A percentile compares a stretch with the other conserved stretches of the same genome.
Conservation (phyloP, 2,797 vertebrate species). For the Sorex maritimensis region DNA sequence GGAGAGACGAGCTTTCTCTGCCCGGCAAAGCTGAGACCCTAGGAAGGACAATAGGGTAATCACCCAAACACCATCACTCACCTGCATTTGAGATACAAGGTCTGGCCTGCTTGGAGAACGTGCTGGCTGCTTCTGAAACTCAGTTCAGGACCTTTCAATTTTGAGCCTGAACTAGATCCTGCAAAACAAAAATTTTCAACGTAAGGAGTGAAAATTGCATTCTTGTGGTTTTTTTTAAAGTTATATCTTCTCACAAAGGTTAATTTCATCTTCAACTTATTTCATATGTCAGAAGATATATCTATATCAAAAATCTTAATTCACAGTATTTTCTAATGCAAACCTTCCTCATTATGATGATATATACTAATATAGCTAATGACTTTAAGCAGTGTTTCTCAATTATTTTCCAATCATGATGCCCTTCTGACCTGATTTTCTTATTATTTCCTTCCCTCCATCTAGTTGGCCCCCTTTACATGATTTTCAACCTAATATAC, state of each 20-base stretch:
- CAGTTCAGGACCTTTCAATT: constrained; percentile 93
- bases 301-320: background rate
- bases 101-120: constrained; percentile 94
- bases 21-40: background rate
- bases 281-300: background rate
- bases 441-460: no score
- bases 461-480: no score
- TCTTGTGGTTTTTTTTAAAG: background rate
- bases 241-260: constrained; percentile 24
- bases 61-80: constrained; percentile 87
- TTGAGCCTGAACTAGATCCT: constrained; percentile 93
- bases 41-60: background rate
- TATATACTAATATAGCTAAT: background rate
- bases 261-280: constrained; percentile 47
- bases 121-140: constrained; percentile 93
- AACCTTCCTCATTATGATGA: constrained; percentile 4
- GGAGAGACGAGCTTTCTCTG: background rate
- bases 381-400: background rate
- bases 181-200: constrained; percentile 85
- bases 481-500: no score
- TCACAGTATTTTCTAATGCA: constrained; percentile 23
- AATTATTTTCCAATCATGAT: no score
- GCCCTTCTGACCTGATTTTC: no score
- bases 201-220: constrained; percentile 71
- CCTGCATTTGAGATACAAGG: constrained; percentile 96